Evolutionary conservation across 37 sponge, comb jelly and placozoan species (phyloP), one percentile per base, ranked within the genome.

Genomic region (Haliclona indistincta): DNA sequence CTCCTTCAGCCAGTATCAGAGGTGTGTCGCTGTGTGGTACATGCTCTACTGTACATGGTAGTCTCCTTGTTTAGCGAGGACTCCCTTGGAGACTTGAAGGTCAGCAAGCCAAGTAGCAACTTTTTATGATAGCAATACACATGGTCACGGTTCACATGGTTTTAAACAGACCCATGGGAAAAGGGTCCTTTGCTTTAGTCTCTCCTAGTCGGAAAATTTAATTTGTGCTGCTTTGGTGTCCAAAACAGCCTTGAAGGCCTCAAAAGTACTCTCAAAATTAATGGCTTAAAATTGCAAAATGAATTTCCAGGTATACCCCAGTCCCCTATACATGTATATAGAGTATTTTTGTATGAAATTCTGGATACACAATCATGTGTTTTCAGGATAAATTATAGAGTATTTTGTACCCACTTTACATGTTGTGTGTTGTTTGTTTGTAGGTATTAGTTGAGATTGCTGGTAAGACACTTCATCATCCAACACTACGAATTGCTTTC

Each of bases 371-470:
- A n/a, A n/a, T n/a, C n/a, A n/a, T n/a, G n/a, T n/a, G n/a, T n/a
- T n/a, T n/a, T n/a, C n/a, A n/a, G n/a, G n/a, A n/a, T n/a, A n/a
- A n/a, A n/a, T n/a, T n/a, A n/a, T n/a, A n/a, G n/a, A n/a, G n/a
- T n/a, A n/a, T n/a, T n/a, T n/a, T n/a, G n/a, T n/a, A n/a, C n/a
- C n/a, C n/a, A n/a, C n/a, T n/a, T n/a, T n/a, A n/a, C n/a, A n/a
- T n/a, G n/a, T n/a, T n/a, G n/a, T n/a, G n/a, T n/a, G n/a, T n/a
- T 63, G 61, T 3, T 53, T 39, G 2, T 32, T 25, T 52, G 73
- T 45, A 85, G 86, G 49, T 28, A 22, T 49, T 86, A 3, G 25
- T 86, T 47, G 34, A 80, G 43, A 56, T 86, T 29, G 80, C 75
- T 44, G 41, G 80, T 22, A 10, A 67, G 62, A 55, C 47, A 6